Evolutionary conservation across 92 coral and sea anemone genomes (phyloP), one percentile per base, ranked within the genome.

Genomic region (Phenganax subtilis): DNA sequence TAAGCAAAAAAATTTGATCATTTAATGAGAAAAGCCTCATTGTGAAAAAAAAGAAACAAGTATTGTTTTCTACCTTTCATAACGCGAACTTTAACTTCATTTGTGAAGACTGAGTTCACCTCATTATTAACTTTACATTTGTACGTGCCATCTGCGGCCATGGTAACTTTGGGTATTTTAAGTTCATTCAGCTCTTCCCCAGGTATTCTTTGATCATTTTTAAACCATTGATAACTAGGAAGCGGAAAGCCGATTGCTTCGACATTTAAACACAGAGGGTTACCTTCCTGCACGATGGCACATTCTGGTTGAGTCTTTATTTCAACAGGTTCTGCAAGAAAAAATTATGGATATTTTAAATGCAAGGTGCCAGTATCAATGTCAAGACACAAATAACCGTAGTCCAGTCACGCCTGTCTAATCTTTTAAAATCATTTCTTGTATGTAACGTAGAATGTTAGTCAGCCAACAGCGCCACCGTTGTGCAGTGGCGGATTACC

Each of bases 241-340:
- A 90, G 80, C 2, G 98, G 98, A 69, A 85, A 89, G 9, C 98
- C 98, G 75, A 56, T 75, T 16, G 97, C 98, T 51, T 66, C 87
- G 75, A 93, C 88, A 7, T 66, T 77, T 9, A 94, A 75, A 20
- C 81, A 85, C 6, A 88, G 81, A 54, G 57, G 68, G n/a, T 75
- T 79, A 7, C 97, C 97, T 66, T 81, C 92, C 66, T 80, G 89
- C 7, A 90, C 87, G 27, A 89, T 88, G 80, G 67, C 80, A 1
- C 94, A 88, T 67, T 75, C 84, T 11, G 98, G 98, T 56, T 94
- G 98, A 66, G 90, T 96, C 6, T 57, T 90, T 81, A 94, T 94
- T 51, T 70, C 76, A 67, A 89, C 91, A 8, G 91, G 92, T 69
- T 91, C 98, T 94, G 80, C 20, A 77, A 10, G 29, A 20, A 71